Conservation (phyloP, 2,113 vertebrate species). For the Carassius gibelio region DNA sequence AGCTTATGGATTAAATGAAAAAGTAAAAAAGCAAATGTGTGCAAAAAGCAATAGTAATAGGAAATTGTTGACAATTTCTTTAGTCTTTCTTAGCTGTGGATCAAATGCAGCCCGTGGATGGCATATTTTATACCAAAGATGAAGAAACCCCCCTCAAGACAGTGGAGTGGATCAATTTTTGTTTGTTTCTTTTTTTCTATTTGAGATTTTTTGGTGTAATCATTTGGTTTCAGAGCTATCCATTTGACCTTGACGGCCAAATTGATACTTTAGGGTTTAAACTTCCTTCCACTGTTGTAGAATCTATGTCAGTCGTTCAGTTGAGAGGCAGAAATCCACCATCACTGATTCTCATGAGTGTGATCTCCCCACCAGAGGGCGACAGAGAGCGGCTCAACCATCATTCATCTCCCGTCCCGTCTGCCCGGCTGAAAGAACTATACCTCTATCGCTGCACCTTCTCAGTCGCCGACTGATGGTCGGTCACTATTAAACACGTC, state of each 20-base stretch:
- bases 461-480: neutral
- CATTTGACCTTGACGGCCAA: conserved; percentile 87
- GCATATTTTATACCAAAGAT: conserved; percentile 99
- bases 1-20: conserved; percentile 86
- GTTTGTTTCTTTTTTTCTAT: conserved; percentile 54
- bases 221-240: conserved; percentile 72
- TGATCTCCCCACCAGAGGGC: conserved; percentile 52
- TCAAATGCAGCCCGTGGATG: conserved; percentile 93
- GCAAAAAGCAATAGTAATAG: conserved; percentile 93
- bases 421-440: conserved; percentile 34
- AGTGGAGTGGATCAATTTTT: conserved; percentile 68
- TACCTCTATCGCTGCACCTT: conserved; percentile 46
- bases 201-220: conserved; percentile 60
- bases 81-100: conserved; percentile 96
- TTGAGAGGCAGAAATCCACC: conserved; percentile 35
- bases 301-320: conserved; percentile 50
- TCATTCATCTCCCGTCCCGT: conserved; percentile 19
- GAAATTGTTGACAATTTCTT: conserved; percentile 98
- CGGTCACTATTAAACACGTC: conserved; percentile 27
- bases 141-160: conserved; percentile 82
- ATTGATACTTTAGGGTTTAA: conserved; percentile 83
- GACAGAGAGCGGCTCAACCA: conserved; percentile 39
- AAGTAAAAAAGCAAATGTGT: conserved; percentile 74
- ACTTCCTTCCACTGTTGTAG: conserved; percentile 84
- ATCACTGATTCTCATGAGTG: conserved; percentile 33